A percentile compares a stretch with the other conserved stretches of the same genome.
Conservation (phyloP, 64 coral and sea anemone genomes). For the Porites lutea region DNA sequence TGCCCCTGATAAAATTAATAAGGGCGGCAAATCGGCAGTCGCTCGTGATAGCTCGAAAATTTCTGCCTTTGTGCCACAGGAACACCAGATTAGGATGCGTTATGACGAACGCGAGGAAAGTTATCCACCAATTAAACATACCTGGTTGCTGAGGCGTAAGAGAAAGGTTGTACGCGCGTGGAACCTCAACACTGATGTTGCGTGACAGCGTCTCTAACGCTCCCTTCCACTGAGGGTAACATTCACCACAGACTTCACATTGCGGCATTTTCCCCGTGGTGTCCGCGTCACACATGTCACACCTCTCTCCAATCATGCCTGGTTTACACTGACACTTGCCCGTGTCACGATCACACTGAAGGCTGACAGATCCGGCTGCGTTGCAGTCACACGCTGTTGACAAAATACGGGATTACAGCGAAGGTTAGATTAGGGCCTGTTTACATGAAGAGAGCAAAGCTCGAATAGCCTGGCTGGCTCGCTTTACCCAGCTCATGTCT, state of each 20-base stretch:
- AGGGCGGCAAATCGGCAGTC: no score
- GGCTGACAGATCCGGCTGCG: conserved; percentile 67
- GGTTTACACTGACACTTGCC: conserved; percentile 80
- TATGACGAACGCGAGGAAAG: not conserved
- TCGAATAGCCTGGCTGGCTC: no score
- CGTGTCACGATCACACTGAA: conserved; percentile 81
- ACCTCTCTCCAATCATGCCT: conserved; percentile 80
- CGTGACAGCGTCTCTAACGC: conserved; percentile 64
- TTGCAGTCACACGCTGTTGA: conserved; percentile 83
- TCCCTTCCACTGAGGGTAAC: conserved; percentile 89
- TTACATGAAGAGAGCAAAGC: no score
- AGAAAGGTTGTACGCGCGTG: conserved; percentile 64
- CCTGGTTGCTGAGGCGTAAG: conserved; percentile 42
- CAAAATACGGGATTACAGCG: not conserved
- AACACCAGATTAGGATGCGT: no score
- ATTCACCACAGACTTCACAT: conserved; percentile 87
- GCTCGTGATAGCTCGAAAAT: no score
- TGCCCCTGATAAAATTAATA: no score
- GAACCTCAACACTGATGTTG: conserved; percentile 71
- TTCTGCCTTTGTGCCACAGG: no score
- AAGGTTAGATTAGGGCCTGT: no score
- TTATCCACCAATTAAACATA: not conserved
- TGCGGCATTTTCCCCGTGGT: conserved; percentile 81
- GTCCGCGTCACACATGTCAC: conserved; percentile 78
- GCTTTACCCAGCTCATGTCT: no score